Percentiles rank a stretch among this genome's conserved stretches.
phyloP scores from a whole-genome alignment of 2,888 invertebrate genomes.

The Athripsodes cinereus region DNA sequence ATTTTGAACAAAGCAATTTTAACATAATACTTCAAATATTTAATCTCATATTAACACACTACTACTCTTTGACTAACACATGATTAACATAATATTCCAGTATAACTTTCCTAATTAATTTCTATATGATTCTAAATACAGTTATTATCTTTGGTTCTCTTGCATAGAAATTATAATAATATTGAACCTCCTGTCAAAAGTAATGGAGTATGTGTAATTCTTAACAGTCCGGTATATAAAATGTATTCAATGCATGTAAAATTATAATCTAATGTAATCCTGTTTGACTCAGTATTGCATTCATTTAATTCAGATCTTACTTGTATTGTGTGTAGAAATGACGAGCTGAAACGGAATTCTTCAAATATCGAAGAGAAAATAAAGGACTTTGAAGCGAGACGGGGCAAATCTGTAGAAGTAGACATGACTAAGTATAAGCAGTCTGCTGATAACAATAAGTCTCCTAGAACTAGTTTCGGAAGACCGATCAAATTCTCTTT shows the following conservation, averaged over 20 bases:
- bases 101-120: neutral
- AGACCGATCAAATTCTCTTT: constrained; percentile 27
- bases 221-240: constrained; percentile 23
- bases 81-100: neutral
- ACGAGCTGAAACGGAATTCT: constrained; percentile 26
- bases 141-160: too few relatives aligned
- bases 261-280: too few relatives aligned
- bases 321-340: constrained; percentile 24
- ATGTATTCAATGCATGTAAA: neutral
- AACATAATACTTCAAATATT: too few relatives aligned
- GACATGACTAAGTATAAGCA: constrained; percentile 24
- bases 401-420: constrained; percentile 15
- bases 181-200: constrained; percentile 16
- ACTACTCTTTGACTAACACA: neutral
- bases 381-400: constrained; percentile 24
- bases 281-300: neutral
- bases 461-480: constrained; percentile 26
- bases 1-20: neutral
- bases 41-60: too few relatives aligned
- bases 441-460: constrained; percentile 21
- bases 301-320: neutral
- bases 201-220: constrained; percentile 24
- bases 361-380: constrained; percentile 28
- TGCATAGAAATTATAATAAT: too few relatives aligned
- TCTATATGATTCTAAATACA: too few relatives aligned